phyloP scores from a whole-genome alignment of 1,140 invertebrate genomes.

The Atopsyche davidsoni region DNA sequence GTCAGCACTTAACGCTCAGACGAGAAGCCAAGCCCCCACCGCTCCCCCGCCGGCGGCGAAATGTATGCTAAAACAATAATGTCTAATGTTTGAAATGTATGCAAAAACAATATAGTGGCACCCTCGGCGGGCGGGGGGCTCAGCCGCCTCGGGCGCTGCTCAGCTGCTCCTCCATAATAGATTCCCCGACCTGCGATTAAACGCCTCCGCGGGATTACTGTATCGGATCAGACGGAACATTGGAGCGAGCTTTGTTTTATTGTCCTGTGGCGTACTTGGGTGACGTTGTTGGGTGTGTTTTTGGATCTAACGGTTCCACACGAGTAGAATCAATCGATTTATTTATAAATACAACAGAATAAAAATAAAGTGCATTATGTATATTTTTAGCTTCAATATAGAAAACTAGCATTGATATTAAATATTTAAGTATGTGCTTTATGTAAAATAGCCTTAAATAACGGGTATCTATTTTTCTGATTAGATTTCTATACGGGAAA shows the following conservation, averaged over 20 bases:
- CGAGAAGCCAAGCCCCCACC: neutral
- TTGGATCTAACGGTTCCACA: no score
- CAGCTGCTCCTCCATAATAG: slow-evolving; percentile 21
- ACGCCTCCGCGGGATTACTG: neutral
- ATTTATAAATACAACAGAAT: no score
- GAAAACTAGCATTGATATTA: no score
- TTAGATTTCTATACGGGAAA: no score
- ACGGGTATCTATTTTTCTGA: no score
- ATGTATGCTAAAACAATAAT: slow-evolving; percentile 32
- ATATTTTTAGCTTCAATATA: no score
- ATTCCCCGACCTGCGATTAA: slow-evolving; percentile 17
- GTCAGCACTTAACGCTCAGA: slow-evolving; percentile 11
- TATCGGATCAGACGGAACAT: slow-evolving; percentile 11
- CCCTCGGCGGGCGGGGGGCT: slow-evolving; percentile 13
- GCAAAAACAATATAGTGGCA: slow-evolving; percentile 30
- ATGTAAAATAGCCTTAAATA: no score
- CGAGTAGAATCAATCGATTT: no score
- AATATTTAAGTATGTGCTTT: no score
- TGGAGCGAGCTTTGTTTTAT: slow-evolving; percentile 36
- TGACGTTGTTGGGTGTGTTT: slow-evolving; percentile 31
- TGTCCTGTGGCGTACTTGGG: slow-evolving; percentile 40
- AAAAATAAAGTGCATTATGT: no score
- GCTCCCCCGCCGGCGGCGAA: slow-evolving; percentile 11
- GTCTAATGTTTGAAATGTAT: slow-evolving; percentile 32
- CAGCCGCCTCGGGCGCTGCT: slow-evolving; percentile 9